Evolutionary conservation across 2,113 vertebrate genomes (phyloP).

Genomic region (Pygoscelis adeliae): DNA sequence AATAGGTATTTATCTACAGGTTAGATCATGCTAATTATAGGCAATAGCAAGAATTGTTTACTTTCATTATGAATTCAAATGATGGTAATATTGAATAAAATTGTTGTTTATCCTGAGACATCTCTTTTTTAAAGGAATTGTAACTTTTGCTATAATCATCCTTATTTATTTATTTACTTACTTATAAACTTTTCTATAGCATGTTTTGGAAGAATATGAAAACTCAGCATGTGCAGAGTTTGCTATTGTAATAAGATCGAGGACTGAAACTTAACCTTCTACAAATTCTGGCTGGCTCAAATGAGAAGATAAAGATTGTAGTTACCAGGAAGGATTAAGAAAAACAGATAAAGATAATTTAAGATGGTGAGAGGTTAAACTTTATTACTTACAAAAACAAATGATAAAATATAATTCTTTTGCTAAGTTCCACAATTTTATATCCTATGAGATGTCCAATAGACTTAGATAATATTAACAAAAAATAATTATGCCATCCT

Average conservation of each 20-base stretch:
- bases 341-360: background rate
- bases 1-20: background rate
- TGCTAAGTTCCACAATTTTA: background rate
- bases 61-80: background rate
- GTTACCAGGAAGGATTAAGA: background rate
- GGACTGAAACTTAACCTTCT: background rate
- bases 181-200: background rate
- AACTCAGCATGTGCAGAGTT: background rate
- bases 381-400: background rate
- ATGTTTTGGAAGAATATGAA: background rate
- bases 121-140: background rate
- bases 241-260: background rate
- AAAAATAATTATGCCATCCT: background rate
- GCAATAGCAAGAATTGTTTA: background rate
- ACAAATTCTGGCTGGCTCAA: background rate
- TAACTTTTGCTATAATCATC: background rate
- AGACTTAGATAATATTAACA: background rate
- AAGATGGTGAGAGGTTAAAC: background rate
- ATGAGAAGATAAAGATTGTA: background rate
- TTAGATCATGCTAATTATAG: background rate
- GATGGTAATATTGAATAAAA: background rate
- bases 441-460: background rate
- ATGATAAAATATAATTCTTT: background rate
- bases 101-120: background rate
- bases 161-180: background rate